These are phyloP conservation scores for Mimumesa dahlbomi DNA, from an alignment of 2,888 invertebrate genomes.

Conservation along the genomic window DNA sequence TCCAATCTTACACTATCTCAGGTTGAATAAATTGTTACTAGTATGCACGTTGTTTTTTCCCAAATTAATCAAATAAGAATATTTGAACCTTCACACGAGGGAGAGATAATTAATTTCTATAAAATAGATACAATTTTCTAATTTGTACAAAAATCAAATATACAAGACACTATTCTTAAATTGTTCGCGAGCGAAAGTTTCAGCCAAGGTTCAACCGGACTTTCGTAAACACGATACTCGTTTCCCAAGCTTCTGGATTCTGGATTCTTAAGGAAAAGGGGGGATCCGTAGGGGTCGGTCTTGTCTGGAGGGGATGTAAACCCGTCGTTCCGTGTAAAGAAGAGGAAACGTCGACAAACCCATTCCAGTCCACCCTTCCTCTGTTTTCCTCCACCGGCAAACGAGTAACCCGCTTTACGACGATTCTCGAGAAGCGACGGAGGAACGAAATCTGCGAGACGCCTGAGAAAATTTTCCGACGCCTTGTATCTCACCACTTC, in stretches of 20 bases:
- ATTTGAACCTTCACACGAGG: too few species aligned
- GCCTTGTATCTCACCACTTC: constrained; percentile 2
- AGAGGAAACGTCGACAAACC: constrained; percentile 50
- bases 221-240: constrained; percentile 37
- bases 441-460: constrained; percentile 51
- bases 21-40: too few species aligned
- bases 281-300: constrained; percentile 7
- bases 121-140: too few species aligned
- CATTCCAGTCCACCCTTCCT: constrained; percentile 26
- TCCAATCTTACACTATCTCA: too few species aligned
- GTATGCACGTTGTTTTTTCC: too few species aligned
- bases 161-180: too few species aligned
- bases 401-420: constrained; percentile 63
- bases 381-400: constrained; percentile 32
- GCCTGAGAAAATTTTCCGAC: constrained; percentile 51
- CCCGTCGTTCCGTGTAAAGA: constrained; percentile 44
- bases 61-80: too few species aligned
- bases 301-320: constrained; percentile 47
- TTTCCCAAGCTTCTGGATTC: not conserved
- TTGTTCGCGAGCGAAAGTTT: too few species aligned
- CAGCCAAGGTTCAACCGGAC: constrained; percentile 28
- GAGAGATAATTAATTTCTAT: too few species aligned
- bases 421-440: constrained; percentile 47
- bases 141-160: constrained; percentile 9
- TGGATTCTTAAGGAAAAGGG: too few species aligned